These are phyloP conservation scores for Hydrotaea cyrtoneurina DNA, from an alignment of 2,888 invertebrate genomes.

Conservation along the genomic window DNA sequence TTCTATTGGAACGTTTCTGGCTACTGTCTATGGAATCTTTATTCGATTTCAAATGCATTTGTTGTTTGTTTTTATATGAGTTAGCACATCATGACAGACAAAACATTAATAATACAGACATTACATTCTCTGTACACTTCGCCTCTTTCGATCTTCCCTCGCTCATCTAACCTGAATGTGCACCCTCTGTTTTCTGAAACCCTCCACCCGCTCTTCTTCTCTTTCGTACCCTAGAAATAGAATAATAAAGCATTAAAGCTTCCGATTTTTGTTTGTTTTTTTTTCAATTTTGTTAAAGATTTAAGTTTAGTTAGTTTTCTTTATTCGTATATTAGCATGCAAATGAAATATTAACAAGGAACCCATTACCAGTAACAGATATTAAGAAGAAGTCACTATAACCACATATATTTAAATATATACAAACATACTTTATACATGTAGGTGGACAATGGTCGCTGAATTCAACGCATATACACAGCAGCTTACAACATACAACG, in stretches of 20 bases:
- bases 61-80: not conserved
- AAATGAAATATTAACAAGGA: constrained; percentile 18
- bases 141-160: not conserved
- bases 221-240: constrained; percentile 61
- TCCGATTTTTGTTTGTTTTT: constrained; percentile 48
- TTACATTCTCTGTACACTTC: not conserved
- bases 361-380: constrained; percentile 50
- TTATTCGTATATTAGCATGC: constrained; percentile 54
- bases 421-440: not conserved
- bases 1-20: constrained; percentile 15
- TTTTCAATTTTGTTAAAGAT: constrained; percentile 20
- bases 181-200: not conserved
- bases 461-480: constrained; percentile 52
- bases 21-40: constrained; percentile 26
- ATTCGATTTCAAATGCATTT: constrained; percentile 52
- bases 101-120: constrained; percentile 1
- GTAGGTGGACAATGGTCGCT: not conserved
- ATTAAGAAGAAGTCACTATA: not conserved
- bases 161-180: constrained; percentile 16
- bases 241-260: constrained; percentile 61
- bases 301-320: constrained; percentile 48
- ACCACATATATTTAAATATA: not conserved
- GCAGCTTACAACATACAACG: constrained; percentile 44
- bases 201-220: not conserved
- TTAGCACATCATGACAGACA: not conserved